phyloP scores from a whole-genome alignment of 2,113 vertebrate species.

The Eulemur rufifrons region DNA sequence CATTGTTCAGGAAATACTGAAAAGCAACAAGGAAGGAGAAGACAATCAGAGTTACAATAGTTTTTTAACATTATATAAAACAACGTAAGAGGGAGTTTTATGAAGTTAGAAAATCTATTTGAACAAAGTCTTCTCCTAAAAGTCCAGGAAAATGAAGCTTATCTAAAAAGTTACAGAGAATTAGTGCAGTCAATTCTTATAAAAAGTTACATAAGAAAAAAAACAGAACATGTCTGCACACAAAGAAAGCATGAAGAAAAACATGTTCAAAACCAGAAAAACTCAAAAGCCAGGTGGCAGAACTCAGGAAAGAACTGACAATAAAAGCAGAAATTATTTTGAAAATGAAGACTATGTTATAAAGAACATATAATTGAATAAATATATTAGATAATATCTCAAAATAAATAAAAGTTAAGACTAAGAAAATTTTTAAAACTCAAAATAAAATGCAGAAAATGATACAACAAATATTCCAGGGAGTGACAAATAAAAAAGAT shows the following conservation, averaged over 20 bases:
- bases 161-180: not conserved
- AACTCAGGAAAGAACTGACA: not conserved
- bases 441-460: not conserved
- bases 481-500: not conserved
- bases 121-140: not conserved
- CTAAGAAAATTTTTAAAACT: not conserved
- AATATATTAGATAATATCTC: not conserved
- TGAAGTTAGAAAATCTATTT: not conserved
- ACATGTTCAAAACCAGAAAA: not conserved
- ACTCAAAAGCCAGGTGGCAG: not conserved
- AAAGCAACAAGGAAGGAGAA: not conserved
- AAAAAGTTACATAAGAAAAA: not conserved
- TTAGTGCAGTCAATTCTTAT: not conserved
- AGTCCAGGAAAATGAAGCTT: not conserved
- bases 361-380: not conserved
- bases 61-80: not conserved
- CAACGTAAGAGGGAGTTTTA: not conserved
- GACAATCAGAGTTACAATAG: not conserved
- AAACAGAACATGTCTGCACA: not conserved
- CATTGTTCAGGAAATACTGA: not conserved
- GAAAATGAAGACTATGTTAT: not conserved
- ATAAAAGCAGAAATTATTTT: not conserved
- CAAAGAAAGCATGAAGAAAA: not conserved
- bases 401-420: not conserved
- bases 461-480: not conserved